These are phyloP conservation scores for Flexamia atlantica DNA, from an alignment of 2,888 invertebrate genomes.

Conservation along the genomic window DNA sequence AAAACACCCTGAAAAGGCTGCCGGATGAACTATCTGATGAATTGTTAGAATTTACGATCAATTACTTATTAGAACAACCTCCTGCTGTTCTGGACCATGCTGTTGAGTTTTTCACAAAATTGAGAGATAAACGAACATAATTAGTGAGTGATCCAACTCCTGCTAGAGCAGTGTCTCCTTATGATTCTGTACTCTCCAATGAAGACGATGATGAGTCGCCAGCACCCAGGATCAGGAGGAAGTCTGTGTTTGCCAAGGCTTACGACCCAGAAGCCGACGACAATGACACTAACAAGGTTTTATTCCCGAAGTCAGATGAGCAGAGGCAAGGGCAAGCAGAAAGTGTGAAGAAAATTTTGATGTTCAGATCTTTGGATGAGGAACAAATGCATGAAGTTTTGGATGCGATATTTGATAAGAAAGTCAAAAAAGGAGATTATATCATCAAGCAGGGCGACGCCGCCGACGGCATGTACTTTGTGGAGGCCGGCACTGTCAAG, in stretches of 20 bases:
- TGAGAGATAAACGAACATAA: slow-evolving; percentile 82
- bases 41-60: slow-evolving; percentile 97
- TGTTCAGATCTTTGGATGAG: slow-evolving; percentile 96
- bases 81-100: slow-evolving; percentile 95
- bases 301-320: slow-evolving; percentile 97
- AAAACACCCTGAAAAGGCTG: slow-evolving; percentile 76
- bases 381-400: slow-evolving; percentile 94
- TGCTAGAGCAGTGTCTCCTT: slow-evolving; percentile 79
- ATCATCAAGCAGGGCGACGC: slow-evolving; percentile 96
- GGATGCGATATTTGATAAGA: slow-evolving; percentile 99
- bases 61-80: slow-evolving; percentile 95
- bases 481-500: slow-evolving; percentile 93
- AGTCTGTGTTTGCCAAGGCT: slow-evolving; percentile 97
- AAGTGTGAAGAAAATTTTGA: slow-evolving; percentile 93
- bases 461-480: slow-evolving; percentile 99
- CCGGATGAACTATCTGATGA: slow-evolving; percentile 97
- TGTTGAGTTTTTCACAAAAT: slow-evolving; percentile 93
- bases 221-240: slow-evolving; percentile 87
- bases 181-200: slow-evolving; percentile 89
- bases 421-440: slow-evolving; percentile 87
- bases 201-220: slow-evolving; percentile 87
- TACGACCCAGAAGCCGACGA: slow-evolving; percentile 98
- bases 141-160: slow-evolving; percentile 22
- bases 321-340: slow-evolving; percentile 94
- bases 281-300: slow-evolving; percentile 87